Conservation (phyloP, 2,797 vertebrate species). For the Intellagama lesueurii region DNA sequence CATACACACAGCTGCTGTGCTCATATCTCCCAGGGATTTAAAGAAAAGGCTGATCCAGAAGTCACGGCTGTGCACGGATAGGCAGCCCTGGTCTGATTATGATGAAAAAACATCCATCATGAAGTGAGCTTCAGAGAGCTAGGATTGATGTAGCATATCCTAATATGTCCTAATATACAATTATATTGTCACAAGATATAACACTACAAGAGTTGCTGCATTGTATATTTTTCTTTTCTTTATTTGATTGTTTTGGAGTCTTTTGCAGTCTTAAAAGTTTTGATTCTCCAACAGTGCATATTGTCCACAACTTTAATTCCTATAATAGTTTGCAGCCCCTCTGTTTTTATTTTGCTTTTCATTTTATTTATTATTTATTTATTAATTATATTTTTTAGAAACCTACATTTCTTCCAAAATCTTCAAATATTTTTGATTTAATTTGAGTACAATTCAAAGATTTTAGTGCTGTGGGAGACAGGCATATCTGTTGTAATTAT, state of each 20-base stretch:
- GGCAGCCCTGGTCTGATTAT: not conserved
- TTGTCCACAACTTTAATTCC: not conserved
- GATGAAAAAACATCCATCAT: not conserved
- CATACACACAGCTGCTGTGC: not conserved
- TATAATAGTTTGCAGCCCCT: not conserved
- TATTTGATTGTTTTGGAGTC: not conserved
- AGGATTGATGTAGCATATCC: not conserved
- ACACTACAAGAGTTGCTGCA: not conserved
- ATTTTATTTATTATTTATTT: not conserved
- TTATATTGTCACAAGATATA: not conserved
- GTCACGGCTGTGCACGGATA: not conserved
- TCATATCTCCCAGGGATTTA: not conserved
- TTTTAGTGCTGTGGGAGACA: conserved; percentile 63
- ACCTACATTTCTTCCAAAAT: too few relatives aligned
- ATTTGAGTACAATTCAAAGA: conserved; percentile 25
- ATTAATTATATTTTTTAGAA: not conserved
- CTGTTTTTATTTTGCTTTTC: not conserved
- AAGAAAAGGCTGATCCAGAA: not conserved
- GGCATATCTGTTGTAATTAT: conserved; percentile 78
- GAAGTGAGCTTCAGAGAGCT: not conserved
- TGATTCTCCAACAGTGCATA: not conserved
- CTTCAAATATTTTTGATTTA: not conserved
- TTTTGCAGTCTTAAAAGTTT: not conserved
- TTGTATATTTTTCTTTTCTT: not conserved
- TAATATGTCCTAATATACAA: not conserved